A percentile compares a stretch with the other conserved stretches of the same genome.
phyloP scores from a whole-genome alignment of 2,888 invertebrate genomes.

The Epistrophella euchroma region DNA sequence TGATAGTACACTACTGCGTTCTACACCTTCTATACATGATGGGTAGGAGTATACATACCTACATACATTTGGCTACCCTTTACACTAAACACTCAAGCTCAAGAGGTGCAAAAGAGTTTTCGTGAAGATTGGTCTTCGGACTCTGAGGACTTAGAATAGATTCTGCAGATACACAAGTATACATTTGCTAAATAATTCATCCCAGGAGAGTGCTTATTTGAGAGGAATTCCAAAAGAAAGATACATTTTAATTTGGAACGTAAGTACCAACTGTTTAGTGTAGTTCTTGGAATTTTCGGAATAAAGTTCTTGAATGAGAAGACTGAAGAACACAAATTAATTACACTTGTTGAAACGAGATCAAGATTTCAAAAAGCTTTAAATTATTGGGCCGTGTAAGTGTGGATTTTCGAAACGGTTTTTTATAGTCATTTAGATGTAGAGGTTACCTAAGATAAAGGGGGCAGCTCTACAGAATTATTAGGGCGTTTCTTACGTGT shows the following conservation, averaged over 20 bases:
- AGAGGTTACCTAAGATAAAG: too few species aligned
- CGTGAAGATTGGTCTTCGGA: constrained; percentile 11
- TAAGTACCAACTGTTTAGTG: not conserved
- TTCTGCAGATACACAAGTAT: not conserved
- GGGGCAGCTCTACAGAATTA: too few species aligned
- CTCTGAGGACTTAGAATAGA: not conserved
- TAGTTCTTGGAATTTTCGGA: constrained; percentile 4
- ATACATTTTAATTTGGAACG: constrained; percentile 40
- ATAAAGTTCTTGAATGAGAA: not conserved
- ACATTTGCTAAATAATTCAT: constrained; percentile 28
- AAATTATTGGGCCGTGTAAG: not conserved
- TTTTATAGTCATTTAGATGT: too few species aligned
- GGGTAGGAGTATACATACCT: too few species aligned
- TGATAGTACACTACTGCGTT: not conserved
- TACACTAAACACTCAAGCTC: not conserved
- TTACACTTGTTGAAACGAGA: not conserved
- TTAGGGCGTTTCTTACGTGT: too few species aligned
- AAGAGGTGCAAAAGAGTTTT: constrained; percentile 16
- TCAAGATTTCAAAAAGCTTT: not conserved
- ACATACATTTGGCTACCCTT: not conserved
- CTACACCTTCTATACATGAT: not conserved
- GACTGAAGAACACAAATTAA: not conserved
- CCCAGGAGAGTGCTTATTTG: not conserved
- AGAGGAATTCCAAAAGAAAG: not conserved
- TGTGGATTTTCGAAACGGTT: too few species aligned